These are phyloP conservation scores for Hypsibius dujardini DNA, from an alignment of 1,140 invertebrate species.

Conservation along the genomic window DNA sequence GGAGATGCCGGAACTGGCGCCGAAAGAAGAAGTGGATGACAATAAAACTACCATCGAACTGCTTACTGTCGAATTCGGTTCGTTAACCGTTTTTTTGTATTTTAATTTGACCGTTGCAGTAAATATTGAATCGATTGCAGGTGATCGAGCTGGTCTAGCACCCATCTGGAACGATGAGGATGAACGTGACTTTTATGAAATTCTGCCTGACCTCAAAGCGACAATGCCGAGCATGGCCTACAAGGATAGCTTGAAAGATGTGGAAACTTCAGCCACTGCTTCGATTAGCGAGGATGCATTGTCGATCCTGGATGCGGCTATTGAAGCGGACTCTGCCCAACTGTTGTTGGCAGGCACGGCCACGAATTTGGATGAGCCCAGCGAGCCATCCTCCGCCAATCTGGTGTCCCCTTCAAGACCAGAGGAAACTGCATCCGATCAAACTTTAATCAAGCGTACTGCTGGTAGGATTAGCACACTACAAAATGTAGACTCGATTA, in stretches of 20 bases:
- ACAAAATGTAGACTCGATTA: too few relatives aligned
- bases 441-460: too few relatives aligned
- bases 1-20: background rate
- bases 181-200: slow-evolving; percentile 78
- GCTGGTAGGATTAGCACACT: too few relatives aligned
- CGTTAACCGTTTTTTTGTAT: too few relatives aligned
- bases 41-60: background rate
- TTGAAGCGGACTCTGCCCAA: background rate
- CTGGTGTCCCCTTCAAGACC: too few relatives aligned
- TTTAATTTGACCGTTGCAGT: too few relatives aligned
- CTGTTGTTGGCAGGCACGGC: too few relatives aligned
- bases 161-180: slow-evolving; percentile 80
- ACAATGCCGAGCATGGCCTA: slow-evolving; percentile 47
- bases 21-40: background rate
- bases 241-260: slow-evolving; percentile 9
- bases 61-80: slow-evolving; percentile 9
- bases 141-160: slow-evolving; percentile 21
- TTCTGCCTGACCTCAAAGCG: slow-evolving; percentile 73
- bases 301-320: background rate
- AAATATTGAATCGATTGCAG: background rate
- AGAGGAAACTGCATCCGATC: too few relatives aligned
- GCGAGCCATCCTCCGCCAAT: too few relatives aligned
- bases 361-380: too few relatives aligned
- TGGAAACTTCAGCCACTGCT: background rate
- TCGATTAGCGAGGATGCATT: background rate